A percentile compares a stretch with the other conserved stretches of the same genome.
phyloP scores from a whole-genome alignment of 2,888 invertebrate genomes.

The Netelia inedita region DNA sequence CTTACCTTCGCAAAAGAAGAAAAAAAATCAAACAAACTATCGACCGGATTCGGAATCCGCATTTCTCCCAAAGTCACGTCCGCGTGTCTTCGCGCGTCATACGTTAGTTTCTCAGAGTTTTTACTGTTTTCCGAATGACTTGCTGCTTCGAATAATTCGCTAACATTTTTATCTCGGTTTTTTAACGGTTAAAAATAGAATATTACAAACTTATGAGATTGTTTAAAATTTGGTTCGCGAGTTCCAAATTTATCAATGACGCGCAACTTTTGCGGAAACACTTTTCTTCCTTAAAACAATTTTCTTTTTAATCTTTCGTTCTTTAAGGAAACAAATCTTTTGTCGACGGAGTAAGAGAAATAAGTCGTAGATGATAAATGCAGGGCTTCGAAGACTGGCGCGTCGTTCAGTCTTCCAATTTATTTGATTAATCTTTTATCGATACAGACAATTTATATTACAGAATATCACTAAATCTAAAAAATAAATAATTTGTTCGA shows the following conservation, averaged over 20 bases:
- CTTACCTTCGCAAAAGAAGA: background rate
- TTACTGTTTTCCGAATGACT: background rate
- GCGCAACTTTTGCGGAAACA: background rate
- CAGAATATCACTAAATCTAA: slow-evolving; percentile 61
- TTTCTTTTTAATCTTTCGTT: background rate
- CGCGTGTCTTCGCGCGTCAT: background rate
- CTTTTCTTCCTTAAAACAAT: background rate
- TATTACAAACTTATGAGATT: background rate
- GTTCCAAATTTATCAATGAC: background rate
- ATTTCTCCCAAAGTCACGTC: background rate
- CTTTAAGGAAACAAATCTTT: too few relatives aligned
- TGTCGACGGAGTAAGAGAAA: background rate
- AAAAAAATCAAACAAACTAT: background rate
- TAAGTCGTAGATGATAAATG: slow-evolving; percentile 2
- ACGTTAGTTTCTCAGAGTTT: background rate
- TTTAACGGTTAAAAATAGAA: background rate
- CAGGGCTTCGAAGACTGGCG: background rate
- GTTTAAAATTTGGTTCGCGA: background rate
- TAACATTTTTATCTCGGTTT: background rate
- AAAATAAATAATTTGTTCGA: slow-evolving; percentile 56
- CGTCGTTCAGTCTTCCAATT: slow-evolving; percentile 26
- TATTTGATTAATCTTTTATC: slow-evolving; percentile 50
- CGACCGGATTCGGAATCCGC: background rate
- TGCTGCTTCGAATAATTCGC: background rate
- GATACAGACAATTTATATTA: slow-evolving; percentile 66